Evolutionary conservation across 37 sponge, comb jelly and placozoan genomes (phyloP).

Genomic region (Haliclona indistincta): DNA sequence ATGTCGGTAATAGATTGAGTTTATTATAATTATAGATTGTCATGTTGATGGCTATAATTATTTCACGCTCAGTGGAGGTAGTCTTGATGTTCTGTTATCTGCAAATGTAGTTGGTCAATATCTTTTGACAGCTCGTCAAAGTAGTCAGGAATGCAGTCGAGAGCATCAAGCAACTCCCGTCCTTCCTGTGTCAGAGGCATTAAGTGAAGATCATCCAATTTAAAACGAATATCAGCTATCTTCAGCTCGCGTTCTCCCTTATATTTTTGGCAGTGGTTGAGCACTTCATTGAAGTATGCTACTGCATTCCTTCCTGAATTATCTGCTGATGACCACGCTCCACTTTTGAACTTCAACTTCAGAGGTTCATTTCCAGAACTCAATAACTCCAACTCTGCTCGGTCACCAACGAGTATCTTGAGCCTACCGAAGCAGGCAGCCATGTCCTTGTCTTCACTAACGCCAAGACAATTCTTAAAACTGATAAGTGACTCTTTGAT

Average conservation of each 20-base stretch:
- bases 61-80: no score
- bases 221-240: background rate
- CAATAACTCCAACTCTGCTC: background rate
- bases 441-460: background rate
- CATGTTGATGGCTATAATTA: no score
- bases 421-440: background rate
- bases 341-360: background rate
- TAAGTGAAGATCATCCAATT: background rate
- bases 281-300: background rate
- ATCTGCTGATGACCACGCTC: background rate
- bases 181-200: conserved; percentile 10
- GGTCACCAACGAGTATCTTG: background rate
- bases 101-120: background rate
- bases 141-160: background rate
- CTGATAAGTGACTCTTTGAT: background rate
- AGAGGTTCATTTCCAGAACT: conserved; percentile 3
- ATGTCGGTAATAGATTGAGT: no score
- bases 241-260: background rate
- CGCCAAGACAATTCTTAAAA: background rate
- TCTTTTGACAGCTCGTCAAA: background rate
- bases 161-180: background rate
- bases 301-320: background rate
- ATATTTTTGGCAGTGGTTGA: conserved; percentile 15
- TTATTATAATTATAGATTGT: no score
- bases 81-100: background rate